phyloP scores from a whole-genome alignment of 2,113 vertebrate species.

The Danionella cerebrum region DNA sequence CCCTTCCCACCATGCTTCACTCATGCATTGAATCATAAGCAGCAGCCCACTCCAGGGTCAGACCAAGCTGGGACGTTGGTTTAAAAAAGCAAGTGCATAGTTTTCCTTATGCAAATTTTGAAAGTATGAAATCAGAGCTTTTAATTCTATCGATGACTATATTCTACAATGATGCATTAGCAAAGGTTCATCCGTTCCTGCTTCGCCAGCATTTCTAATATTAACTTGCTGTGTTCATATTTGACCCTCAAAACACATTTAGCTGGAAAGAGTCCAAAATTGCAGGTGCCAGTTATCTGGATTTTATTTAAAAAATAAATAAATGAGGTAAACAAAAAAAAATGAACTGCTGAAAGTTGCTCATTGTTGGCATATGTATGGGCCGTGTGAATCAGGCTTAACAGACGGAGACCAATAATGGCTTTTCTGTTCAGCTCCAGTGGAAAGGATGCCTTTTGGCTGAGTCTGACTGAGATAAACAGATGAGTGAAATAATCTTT shows the following conservation, averaged over 20 bases:
- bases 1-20: conserved; percentile 49
- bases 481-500: conserved; percentile 25
- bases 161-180: no score
- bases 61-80: neutral
- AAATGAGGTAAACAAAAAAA: neutral
- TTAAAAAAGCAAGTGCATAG: neutral
- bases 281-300: no score
- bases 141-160: no score
- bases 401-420: neutral
- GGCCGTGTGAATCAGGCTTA: neutral
- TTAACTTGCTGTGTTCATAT: no score
- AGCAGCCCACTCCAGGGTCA: conserved; percentile 16
- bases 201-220: no score
- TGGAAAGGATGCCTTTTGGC: neutral
- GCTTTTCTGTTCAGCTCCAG: neutral
- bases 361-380: neutral
- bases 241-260: no score
- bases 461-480: conserved; percentile 6
- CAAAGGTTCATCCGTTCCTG: no score
- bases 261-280: no score
- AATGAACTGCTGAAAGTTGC: neutral
- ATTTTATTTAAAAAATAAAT: no score
- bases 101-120: no score
- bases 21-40: conserved; percentile 48
- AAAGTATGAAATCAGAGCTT: no score